Evolutionary conservation across 2,888 invertebrate species (phyloP), one percentile per base, ranked within the genome.

Genomic region (Diarsia dahlii): DNA sequence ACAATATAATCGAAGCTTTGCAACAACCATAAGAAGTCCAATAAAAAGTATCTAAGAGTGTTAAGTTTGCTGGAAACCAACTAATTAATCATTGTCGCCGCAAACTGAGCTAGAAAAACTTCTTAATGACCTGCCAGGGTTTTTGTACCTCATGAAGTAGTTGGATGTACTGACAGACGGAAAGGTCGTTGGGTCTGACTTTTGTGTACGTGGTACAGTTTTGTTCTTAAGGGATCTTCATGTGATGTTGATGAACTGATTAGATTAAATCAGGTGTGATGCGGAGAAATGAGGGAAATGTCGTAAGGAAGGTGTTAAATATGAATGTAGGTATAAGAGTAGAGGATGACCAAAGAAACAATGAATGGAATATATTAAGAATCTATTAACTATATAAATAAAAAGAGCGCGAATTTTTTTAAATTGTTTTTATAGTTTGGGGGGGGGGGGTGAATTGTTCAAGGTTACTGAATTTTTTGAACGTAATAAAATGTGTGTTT

Each of bases 11-110:
- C 48, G 39, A n/a, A 58, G 74, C n/a, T 67, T 64, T 52, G 50
- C 77, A 74, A 78, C 70, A 69, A 79, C 84, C 84, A 78, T 60
- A 39, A 67, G 71, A 74, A 84, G 52, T 82, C 78, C 63, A 82
- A 86, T 88, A 88, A 87, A 88, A 88, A 84, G 74, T 74, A 77
- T 76, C 74, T 18, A 74, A 87, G 78, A 81, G 74, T 83, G 83
- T 84, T 85, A 76, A 74, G 76, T 80, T 84, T 60, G 75, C 80
- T 85, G 74, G 89, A 87, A 86, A 87, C 85, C 64, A 75, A 71
- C 88, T 88, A 90, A 92, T 92, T 88, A 90, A 89, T 92, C 92
- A 90, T 92, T 92, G 92, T 92, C 92, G 90, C 78, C 82, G 85
- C 91, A 88, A 89, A 87, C 89, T 81, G 82, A 82, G 88, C 85